phyloP scores from a whole-genome alignment of 2,797 vertebrate species.

The Pangasius krempfi region DNA sequence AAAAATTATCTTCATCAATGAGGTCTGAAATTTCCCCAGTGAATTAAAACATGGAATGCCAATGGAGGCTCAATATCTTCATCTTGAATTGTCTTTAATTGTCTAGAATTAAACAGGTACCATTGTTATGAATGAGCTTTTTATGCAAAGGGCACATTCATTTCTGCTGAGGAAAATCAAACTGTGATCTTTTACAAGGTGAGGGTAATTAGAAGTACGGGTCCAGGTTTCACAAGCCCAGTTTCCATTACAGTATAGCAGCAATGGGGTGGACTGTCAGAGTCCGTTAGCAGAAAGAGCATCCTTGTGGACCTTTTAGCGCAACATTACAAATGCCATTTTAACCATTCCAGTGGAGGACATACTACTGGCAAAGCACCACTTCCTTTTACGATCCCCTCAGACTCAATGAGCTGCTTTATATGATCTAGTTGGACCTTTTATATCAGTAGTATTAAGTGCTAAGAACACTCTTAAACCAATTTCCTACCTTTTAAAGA shows the following conservation, averaged over 20 bases:
- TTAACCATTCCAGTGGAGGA: slow-evolving; percentile 15
- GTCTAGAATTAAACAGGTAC: background rate
- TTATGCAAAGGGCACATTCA: background rate
- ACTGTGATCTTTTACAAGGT: slow-evolving; percentile 1
- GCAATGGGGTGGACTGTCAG: slow-evolving; percentile 10
- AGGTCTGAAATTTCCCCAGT: background rate
- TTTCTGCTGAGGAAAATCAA: background rate
- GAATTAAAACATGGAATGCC: background rate
- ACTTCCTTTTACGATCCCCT: background rate
- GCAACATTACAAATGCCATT: slow-evolving; percentile 17
- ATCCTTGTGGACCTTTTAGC: slow-evolving; percentile 31
- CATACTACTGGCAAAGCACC: background rate
- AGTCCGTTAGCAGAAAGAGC: slow-evolving; percentile 25
- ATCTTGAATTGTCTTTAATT: background rate
- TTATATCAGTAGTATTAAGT: background rate
- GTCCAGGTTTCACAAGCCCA: slow-evolving; percentile 16
- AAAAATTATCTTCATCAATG: background rate
- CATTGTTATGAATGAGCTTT: background rate
- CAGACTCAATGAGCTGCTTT: background rate
- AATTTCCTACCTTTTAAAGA: slow-evolving; percentile 17
- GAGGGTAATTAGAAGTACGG: slow-evolving; percentile 1
- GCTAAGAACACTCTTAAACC: background rate
- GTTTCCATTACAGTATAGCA: slow-evolving; percentile 32
- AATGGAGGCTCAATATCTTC: background rate
- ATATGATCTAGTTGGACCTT: background rate